Evolutionary conservation across 1,140 invertebrate genomes (phyloP), one percentile per base, ranked within the genome.

Genomic region (Cyclargus thomasi): DNA sequence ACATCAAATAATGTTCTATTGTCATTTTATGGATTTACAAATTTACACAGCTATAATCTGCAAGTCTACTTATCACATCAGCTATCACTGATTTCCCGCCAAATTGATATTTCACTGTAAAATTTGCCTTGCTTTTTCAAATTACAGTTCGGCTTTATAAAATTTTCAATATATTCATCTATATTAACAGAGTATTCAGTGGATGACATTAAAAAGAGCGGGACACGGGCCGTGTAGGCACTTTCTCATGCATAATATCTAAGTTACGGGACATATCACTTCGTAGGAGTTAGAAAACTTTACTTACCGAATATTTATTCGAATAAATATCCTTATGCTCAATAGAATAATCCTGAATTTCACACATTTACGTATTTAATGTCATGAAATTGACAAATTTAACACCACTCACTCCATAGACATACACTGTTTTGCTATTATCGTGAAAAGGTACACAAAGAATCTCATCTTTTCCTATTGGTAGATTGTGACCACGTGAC

Each of bases 271-370:
- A 82, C 55, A 55, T 68, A 73, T 72, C 65, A 77, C 66, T 66
- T 64, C 53, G 72, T 23, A 71, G 70, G 64, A 71, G 53, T 68
- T 18, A 53, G 16, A 22, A 70, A 79, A 78, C 36, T 22, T 65
- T 70, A 90, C 90, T 91, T 78, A 91, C 90, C 90, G 88, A 90
- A 90, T 90, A 91, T 90, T 90, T 91, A 90, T 83, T 87, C 69
- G 77, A 76, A 89, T 90, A 91, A 90, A 90, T 90, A 91, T 91
- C 88, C 88, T 90, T 87, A 82, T 85, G 90, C 85, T 86, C 86
- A 76, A 88, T 75, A 78, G 85, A 82, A 86, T 82, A 89, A 90
- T 90, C 86, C 86, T 85, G 81, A 86, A 90, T 90, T 90, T 91
- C 88, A 89, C 88, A 91, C 90, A 91, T 91, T 90, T 90, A 90